phyloP scores from a whole-genome alignment of 2,113 vertebrate genomes.

The Pterocles burchelli region DNA sequence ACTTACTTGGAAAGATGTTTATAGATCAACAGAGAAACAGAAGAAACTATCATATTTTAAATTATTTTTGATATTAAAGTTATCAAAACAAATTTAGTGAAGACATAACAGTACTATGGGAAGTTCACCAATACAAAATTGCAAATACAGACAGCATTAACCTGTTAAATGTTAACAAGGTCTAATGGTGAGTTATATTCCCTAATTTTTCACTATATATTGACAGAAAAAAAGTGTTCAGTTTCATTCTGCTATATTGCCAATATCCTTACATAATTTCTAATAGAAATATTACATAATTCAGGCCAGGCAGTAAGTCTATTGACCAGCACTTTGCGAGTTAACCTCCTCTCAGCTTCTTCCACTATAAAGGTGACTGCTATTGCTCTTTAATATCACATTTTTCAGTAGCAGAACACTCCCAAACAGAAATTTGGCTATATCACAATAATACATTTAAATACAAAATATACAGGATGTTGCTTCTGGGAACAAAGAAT shows the following conservation, averaged over 20 bases:
- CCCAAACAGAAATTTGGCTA: neutral
- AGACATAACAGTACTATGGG: neutral
- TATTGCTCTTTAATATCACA: neutral
- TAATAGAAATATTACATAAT: neutral
- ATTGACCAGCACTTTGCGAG: neutral
- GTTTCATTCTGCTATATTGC: neutral
- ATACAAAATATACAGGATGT: neutral
- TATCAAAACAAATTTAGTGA: neutral
- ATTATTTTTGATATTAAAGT: constrained; percentile 12
- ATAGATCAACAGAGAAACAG: neutral
- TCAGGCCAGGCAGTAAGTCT: neutral
- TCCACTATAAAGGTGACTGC: neutral
- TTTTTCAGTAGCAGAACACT: neutral
- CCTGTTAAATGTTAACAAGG: neutral
- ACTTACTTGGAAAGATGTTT: neutral
- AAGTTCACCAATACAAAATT: neutral
- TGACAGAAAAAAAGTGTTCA: neutral
- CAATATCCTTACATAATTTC: neutral
- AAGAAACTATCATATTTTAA: neutral
- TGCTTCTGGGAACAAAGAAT: neutral
- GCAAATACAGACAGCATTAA: neutral
- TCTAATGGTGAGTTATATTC: neutral
- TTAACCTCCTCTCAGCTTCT: neutral
- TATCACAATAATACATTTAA: neutral
- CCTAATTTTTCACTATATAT: neutral